Conservation (phyloP, 2,888 invertebrate species). For the Netelia inedita region DNA sequence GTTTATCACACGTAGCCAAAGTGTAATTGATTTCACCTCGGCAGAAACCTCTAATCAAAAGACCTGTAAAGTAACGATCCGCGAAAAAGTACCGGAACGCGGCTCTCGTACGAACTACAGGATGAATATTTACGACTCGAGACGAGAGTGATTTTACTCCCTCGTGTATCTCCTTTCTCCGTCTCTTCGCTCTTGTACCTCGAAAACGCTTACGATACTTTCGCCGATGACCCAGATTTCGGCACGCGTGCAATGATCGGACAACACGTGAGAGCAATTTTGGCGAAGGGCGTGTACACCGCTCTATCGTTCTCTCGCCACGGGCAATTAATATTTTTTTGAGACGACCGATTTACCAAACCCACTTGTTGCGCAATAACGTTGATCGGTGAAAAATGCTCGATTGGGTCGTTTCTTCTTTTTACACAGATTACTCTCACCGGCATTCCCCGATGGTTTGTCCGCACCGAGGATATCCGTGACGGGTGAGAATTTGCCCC, state of each 20-base stretch:
- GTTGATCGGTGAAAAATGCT: neutral
- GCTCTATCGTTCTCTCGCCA: neutral
- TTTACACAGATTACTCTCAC: slow-evolving; percentile 89
- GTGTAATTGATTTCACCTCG: no score
- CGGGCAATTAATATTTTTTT: neutral
- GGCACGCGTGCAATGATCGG: slow-evolving; percentile 42
- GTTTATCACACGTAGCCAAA: neutral
- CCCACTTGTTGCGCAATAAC: no score
- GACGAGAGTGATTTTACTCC: slow-evolving; percentile 33
- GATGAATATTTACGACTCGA: slow-evolving; percentile 61
- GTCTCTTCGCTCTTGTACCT: slow-evolving; percentile 49
- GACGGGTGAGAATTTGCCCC: slow-evolving; percentile 91
- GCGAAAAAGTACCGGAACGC: neutral
- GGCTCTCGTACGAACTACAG: neutral
- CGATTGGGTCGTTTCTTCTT: neutral
- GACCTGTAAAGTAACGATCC: neutral
- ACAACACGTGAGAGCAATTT: slow-evolving; percentile 61
- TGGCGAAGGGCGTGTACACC: slow-evolving; percentile 63
- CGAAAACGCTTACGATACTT: slow-evolving; percentile 60
- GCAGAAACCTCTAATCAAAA: neutral
- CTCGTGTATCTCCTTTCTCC: slow-evolving; percentile 45
- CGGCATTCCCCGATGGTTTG: slow-evolving; percentile 94
- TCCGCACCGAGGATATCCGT: slow-evolving; percentile 93
- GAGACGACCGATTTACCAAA: neutral
- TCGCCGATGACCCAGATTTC: slow-evolving; percentile 67